Evolutionary conservation across 2,797 vertebrate genomes (phyloP).

Genomic region (Channa striata): DNA sequence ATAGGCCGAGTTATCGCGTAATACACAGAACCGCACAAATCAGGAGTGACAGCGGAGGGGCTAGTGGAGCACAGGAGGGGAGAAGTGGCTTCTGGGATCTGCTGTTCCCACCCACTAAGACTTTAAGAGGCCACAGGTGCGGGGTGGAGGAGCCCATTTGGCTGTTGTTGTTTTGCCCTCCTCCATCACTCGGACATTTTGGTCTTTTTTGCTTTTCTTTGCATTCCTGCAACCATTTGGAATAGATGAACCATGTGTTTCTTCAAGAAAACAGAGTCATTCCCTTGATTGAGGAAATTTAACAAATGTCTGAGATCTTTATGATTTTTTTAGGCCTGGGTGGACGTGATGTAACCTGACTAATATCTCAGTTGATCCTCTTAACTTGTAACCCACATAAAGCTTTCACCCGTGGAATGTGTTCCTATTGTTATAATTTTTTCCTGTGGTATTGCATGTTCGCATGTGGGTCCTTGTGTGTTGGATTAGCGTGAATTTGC

Average conservation of each 20-base stretch:
- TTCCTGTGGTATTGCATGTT: slow-evolving; percentile 31
- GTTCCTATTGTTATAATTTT: slow-evolving; percentile 46
- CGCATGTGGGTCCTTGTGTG: slow-evolving; percentile 38
- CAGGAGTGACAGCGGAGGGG: slow-evolving; percentile 55
- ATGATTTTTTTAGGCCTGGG: slow-evolving; percentile 46
- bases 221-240: slow-evolving; percentile 44
- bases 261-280: neutral
- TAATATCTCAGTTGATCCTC: slow-evolving; percentile 75
- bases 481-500: slow-evolving; percentile 71
- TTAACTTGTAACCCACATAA: slow-evolving; percentile 72
- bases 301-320: slow-evolving; percentile 29
- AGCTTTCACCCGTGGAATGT: slow-evolving; percentile 65
- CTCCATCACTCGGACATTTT: slow-evolving; percentile 10
- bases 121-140: slow-evolving; percentile 61
- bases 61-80: slow-evolving; percentile 23
- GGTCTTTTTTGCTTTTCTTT: slow-evolving; percentile 15
- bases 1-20: slow-evolving; percentile 67
- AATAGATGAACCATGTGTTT: slow-evolving; percentile 10
- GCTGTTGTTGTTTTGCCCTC: slow-evolving; percentile 50
- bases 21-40: slow-evolving; percentile 62
- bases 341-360: slow-evolving; percentile 72
- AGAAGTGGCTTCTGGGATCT: slow-evolving; percentile 58
- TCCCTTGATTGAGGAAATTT: slow-evolving; percentile 4
- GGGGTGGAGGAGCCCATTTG: slow-evolving; percentile 68
- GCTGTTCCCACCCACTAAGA: slow-evolving; percentile 52